A percentile compares a stretch with the other conserved stretches of the same genome.
phyloP scores from a whole-genome alignment of 2,113 vertebrate genomes.

The Leptobrachium ailaonicum region DNA sequence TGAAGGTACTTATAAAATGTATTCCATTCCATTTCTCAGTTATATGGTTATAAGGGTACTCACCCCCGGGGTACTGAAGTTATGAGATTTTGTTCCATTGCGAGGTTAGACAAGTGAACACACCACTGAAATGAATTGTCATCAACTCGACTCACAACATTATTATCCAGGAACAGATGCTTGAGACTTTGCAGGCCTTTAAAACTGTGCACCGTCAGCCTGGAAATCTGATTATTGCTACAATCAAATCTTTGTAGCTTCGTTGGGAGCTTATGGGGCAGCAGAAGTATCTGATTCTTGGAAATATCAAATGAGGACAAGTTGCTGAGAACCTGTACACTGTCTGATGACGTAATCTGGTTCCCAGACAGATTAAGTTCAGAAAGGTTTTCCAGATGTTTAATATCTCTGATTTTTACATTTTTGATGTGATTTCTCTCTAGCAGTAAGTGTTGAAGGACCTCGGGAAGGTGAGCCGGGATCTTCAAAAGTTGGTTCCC shows the following conservation, averaged over 20 bases:
- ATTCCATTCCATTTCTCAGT: neutral
- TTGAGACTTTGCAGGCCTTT: constrained; percentile 71
- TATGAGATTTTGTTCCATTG: constrained; percentile 76
- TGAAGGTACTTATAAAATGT: neutral
- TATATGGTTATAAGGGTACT: constrained; percentile 40
- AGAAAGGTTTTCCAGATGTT: constrained; percentile 70
- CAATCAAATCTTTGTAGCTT: constrained; percentile 77
- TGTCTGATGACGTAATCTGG: constrained; percentile 70
- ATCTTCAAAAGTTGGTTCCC: constrained; percentile 70
- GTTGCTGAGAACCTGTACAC: constrained; percentile 68
- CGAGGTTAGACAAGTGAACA: constrained; percentile 70
- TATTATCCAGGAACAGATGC: constrained; percentile 81
- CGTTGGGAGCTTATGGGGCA: constrained; percentile 66
- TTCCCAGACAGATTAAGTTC: constrained; percentile 75
- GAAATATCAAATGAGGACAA: constrained; percentile 73
- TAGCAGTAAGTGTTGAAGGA: constrained; percentile 71
- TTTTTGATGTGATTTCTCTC: constrained; percentile 74
- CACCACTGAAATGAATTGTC: constrained; percentile 72
- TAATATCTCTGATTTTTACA: constrained; percentile 66
- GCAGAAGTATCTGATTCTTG: constrained; percentile 67
- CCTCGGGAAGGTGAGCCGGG: constrained; percentile 69
- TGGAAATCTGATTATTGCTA: constrained; percentile 73
- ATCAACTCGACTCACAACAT: constrained; percentile 69
- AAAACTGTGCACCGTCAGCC: constrained; percentile 67
- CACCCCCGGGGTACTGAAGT: constrained; percentile 72